phyloP scores from a whole-genome alignment of 2,797 vertebrate genomes.

The Sebastes oblongus region DNA sequence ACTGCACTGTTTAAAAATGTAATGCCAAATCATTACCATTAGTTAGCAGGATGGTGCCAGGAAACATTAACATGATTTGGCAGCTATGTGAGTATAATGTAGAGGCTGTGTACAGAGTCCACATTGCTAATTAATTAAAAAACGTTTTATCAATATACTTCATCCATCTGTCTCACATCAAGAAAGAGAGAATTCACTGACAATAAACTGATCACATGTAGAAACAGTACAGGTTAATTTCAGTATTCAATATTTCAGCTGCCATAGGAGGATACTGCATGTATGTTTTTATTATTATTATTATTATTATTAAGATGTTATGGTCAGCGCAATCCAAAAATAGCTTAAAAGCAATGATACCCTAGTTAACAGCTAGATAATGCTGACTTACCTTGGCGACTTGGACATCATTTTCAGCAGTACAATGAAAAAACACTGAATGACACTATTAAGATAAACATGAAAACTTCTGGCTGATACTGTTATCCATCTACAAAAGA shows the following conservation, averaged over 20 bases:
- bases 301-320: not conserved
- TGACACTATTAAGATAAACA: not conserved
- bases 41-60: not conserved
- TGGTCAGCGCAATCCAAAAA: not conserved
- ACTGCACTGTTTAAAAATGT: too few relatives aligned
- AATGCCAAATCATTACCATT: not conserved
- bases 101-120: not conserved
- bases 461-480: not conserved
- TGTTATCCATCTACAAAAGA: slow-evolving; percentile 9
- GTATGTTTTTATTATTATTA: not conserved
- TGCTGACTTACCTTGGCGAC: slow-evolving; percentile 57
- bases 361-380: not conserved
- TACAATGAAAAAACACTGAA: not conserved
- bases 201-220: not conserved
- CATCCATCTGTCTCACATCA: not conserved
- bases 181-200: not conserved
- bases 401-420: slow-evolving; percentile 63
- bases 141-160: not conserved
- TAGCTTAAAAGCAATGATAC: not conserved
- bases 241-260: not conserved
- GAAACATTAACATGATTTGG: not conserved
- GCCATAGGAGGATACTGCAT: not conserved
- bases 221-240: not conserved
- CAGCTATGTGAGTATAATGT: not conserved
- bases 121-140: not conserved